Evolutionary conservation across 1,140 invertebrate species (phyloP), one percentile per base, ranked within the genome.

Genomic region (Onthophagus taurus): DNA sequence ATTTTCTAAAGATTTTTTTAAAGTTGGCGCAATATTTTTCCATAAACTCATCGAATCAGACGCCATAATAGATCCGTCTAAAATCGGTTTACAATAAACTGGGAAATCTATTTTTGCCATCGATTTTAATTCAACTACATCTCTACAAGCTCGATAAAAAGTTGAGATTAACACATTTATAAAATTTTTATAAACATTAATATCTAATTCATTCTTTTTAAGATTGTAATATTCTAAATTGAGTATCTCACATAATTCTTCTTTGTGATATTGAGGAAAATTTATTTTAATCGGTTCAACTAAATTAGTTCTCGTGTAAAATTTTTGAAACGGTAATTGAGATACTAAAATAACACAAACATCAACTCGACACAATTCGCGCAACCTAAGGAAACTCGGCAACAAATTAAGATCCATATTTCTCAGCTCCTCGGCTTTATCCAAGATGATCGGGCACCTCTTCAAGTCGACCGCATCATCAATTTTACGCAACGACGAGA

Each of bases 191-290:
- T 89, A 92, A 54, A 90, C 77, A 30, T 81, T 72, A 24, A 64
- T 55, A 50, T 66, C 66, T 4, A 74, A 62, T 46, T 63, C 63
- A 2, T 73, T 58, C 31, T 72, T 58, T 48, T 67, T 58, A 13
- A 52, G 42, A 8, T 59, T 51, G 0, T 55, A 50, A 18, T 69
- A 70, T 30, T 71, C 58, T 0, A 68, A 60, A 26, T 69, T 68
- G 53, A 92, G 71, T 48, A 94, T 85, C 56, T 81, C 69, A n/a
- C 71, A 59, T 0, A 89, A 63, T 59, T 91, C 83, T 8, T 83
- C 77, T 68, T 79, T 82, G 11, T 68, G 80, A 57, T 92, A 94
- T 53, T 90, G 86, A 0, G 83, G 75, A 64, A 90, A 89, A 60
- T 81, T 73, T 9, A 93, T 53, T 44, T 77, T 76, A 18, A 89